phyloP scores from a whole-genome alignment of 2,797 vertebrate genomes.

The Danio jaintianensis region DNA sequence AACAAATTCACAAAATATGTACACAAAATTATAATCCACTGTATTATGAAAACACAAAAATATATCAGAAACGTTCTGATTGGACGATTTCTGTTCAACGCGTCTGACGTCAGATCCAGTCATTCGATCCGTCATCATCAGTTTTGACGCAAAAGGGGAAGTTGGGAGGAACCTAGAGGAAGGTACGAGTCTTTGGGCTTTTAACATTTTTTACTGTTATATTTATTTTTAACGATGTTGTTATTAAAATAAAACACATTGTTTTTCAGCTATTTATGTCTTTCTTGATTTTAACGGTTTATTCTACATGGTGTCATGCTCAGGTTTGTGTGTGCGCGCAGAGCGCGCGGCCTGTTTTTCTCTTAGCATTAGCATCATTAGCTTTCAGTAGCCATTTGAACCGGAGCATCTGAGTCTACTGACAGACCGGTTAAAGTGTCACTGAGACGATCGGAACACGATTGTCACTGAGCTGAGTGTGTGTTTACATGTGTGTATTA shows the following conservation, averaged over 20 bases:
- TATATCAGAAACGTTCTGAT: conserved; percentile 54
- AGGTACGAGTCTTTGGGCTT: conserved; percentile 51
- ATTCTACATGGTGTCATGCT: background rate
- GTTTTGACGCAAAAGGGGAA: conserved; percentile 77
- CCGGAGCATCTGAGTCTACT: background rate
- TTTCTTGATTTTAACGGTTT: background rate
- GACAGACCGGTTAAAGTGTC: background rate
- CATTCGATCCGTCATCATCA: conserved; percentile 76
- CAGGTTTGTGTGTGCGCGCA: background rate
- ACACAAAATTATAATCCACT: background rate
- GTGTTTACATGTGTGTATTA: no score
- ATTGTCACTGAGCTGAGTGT: background rate
- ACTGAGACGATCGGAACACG: background rate
- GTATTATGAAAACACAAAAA: background rate
- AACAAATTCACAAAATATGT: background rate
- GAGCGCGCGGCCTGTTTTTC: conserved; percentile 45
- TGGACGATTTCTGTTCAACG: conserved; percentile 64
- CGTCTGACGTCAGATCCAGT: conserved; percentile 69
- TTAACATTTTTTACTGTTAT: background rate
- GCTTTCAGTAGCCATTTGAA: conserved; percentile 10
- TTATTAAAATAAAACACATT: background rate
- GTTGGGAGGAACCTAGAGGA: conserved; percentile 74
- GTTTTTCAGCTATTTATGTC: background rate
- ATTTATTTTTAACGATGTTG: background rate
- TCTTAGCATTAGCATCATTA: conserved; percentile 39